A percentile compares a stretch with the other conserved stretches of the same genome.
phyloP scores from a whole-genome alignment of 2,113 vertebrate genomes.

The Merops nubicus region DNA sequence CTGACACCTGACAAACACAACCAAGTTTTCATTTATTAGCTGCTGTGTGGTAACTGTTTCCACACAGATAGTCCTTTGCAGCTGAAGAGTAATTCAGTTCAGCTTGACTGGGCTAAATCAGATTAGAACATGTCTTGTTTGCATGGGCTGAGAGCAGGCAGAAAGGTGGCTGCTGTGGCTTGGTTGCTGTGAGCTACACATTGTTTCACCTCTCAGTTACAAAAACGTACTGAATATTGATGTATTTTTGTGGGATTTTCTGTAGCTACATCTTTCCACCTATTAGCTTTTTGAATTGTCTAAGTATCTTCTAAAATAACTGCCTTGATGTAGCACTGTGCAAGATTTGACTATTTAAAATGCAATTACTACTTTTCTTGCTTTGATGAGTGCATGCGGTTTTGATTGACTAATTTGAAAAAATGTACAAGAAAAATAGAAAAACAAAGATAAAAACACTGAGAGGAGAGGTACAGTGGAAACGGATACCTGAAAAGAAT shows the following conservation, averaged over 20 bases:
- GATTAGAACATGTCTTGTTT: background rate
- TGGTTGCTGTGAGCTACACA: fast-evolving
- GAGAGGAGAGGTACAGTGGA: background rate
- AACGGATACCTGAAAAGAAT: background rate
- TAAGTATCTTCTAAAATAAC: background rate
- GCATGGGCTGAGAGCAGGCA: background rate
- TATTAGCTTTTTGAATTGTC: background rate
- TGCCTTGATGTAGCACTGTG: background rate
- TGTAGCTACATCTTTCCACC: background rate
- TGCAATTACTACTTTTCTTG: background rate
- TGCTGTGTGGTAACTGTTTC: background rate
- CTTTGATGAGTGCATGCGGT: background rate
- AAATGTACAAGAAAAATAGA: background rate
- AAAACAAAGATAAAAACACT: background rate
- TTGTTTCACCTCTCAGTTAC: background rate
- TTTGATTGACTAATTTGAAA: background rate
- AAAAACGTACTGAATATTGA: background rate
- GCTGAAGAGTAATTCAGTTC: background rate
- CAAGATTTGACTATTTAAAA: background rate
- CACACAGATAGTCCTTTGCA: background rate
- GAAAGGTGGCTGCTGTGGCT: background rate
- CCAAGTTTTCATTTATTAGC: background rate
- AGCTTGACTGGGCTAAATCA: background rate
- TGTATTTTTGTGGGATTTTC: background rate
- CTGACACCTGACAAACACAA: background rate